Evolutionary conservation across 2,888 invertebrate species (phyloP).

Genomic region (Drosophila histrio): DNA sequence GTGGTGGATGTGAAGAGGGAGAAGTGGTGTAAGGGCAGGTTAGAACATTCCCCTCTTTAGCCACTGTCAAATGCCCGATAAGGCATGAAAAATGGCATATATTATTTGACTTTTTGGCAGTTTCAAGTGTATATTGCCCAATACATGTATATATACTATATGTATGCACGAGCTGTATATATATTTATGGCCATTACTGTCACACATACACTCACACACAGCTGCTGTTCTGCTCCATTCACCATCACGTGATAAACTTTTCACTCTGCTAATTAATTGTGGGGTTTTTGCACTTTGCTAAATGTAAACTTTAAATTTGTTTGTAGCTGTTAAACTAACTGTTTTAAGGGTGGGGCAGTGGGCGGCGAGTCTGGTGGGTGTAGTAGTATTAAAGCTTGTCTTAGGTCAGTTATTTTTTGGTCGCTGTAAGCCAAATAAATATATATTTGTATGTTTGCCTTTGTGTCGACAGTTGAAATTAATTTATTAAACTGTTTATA

Average conservation of each 20-base stretch:
- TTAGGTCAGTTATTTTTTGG: conserved; percentile 63
- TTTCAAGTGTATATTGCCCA: conserved; percentile 71
- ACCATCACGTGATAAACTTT: conserved; percentile 73
- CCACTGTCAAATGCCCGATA: conserved; percentile 51
- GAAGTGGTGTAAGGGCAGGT: not conserved
- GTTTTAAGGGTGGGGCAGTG: conserved; percentile 4
- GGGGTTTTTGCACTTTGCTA: conserved; percentile 74
- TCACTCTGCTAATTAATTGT: conserved; percentile 66
- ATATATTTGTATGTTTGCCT: conserved; percentile 30
- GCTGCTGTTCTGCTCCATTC: conserved; percentile 11
- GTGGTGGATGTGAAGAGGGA: no score
- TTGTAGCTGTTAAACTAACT: conserved; percentile 38
- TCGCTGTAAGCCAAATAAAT: conserved; percentile 63
- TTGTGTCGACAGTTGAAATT: conserved; percentile 42
- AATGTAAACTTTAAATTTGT: conserved; percentile 54
- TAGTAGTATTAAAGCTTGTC: conserved; percentile 39
- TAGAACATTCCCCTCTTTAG: not conserved
- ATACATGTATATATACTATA: conserved; percentile 22
- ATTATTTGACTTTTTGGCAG: conserved; percentile 65
- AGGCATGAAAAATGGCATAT: conserved; percentile 44
- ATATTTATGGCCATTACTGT: conserved; percentile 48
- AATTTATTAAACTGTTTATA: conserved; percentile 55
- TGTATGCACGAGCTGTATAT: conserved; percentile 1
- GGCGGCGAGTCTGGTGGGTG: conserved; percentile 1
- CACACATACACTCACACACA: conserved; percentile 4